Base-by-base conservation (phyloP, 2,888 invertebrate species). In the Meandrusa payeni region DNA sequence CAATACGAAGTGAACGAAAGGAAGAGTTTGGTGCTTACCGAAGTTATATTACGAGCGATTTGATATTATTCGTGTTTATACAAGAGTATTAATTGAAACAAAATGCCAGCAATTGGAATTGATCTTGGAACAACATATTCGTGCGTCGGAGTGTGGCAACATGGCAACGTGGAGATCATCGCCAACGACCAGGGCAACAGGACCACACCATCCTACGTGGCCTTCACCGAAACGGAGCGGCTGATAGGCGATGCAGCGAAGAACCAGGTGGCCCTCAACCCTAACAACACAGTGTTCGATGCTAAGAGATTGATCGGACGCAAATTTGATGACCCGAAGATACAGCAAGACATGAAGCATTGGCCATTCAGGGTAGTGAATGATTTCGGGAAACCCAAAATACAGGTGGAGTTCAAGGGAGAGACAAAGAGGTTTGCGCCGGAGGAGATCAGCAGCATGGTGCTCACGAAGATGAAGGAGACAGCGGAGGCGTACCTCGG, bases 281-380 rank as follows among this genome's bases (percentile, higher is more conserved):
- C 94, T 27, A 88, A 64, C 65, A 94, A 94, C 85, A 93, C 94
- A 0, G 91, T 93, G 19, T 93, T 92, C 72, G 91, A 92, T 66
- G 92, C 94, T 9, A 95, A 95, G 61, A 90, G 96, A 52, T 86
- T 96, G 47, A 95, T 96, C 66, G 96, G 96, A 79, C 88, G 94
- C 42, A 90, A 90, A 50, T 93, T 89, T 74, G 91, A 93, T 52
- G 94, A 95, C 63, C 69, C 88, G 0, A 91, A 93, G 57, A 94
- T 95, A 26, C 94, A 94, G 64, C 88, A 89, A 17, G 95, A 96
- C 70, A 92, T 94, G 89, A 93, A 94, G 61, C 93, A 93, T 57
- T 96, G 95, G 95, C 94, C 95, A 1, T 96, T 96, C 78, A 90
- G 90, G 56, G 93, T 94, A 3, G 66, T 92, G 48, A 92, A 75